phyloP scores from a whole-genome alignment of 1,140 invertebrate species.

The Prorops nasuta region DNA sequence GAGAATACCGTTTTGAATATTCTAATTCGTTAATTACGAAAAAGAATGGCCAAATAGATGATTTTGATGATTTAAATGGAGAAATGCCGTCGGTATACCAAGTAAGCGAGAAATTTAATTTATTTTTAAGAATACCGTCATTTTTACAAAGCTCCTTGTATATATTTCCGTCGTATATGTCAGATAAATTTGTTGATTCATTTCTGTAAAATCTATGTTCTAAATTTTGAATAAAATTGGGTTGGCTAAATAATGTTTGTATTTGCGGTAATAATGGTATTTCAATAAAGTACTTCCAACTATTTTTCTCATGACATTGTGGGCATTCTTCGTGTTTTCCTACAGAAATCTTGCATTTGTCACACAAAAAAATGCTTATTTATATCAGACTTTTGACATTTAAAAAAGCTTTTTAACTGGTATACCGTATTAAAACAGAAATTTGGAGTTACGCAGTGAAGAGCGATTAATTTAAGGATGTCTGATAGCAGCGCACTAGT shows the following conservation, averaged over 20 bases:
- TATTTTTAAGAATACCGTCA: background rate
- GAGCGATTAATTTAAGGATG: background rate
- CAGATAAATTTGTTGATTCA: background rate
- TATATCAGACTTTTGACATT: background rate
- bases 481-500: background rate
- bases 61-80: no score
- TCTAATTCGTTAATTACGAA: background rate
- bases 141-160: background rate
- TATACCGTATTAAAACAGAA: background rate
- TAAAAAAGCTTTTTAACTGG: background rate
- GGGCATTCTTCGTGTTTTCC: background rate
- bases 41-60: no score
- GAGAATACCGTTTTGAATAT: background rate
- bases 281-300: background rate
- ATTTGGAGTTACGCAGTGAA: background rate
- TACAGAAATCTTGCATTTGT: background rate
- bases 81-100: no score
- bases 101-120: no score
- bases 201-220: background rate
- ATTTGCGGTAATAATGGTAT: background rate
- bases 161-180: background rate
- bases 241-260: background rate
- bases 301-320: background rate
- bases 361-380: background rate
- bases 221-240: background rate